These are phyloP conservation scores for Agonopterix subpropinquella DNA, from an alignment of 2,888 invertebrate genomes.

Conservation along the genomic window DNA sequence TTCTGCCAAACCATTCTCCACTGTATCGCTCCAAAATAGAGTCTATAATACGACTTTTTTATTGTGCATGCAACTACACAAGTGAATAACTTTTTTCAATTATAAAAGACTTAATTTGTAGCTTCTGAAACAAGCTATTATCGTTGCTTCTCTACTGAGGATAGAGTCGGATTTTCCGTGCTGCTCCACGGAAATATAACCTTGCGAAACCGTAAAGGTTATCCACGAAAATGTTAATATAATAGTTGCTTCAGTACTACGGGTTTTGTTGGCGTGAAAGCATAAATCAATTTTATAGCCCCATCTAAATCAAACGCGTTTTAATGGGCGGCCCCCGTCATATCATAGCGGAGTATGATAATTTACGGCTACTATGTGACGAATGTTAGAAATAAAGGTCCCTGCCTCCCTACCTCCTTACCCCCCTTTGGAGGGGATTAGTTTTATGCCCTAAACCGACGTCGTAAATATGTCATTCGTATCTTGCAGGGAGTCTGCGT, in stretches of 20 bases:
- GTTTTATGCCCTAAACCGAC: slow-evolving; percentile 68
- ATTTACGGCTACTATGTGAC: slow-evolving; percentile 77
- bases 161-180: slow-evolving; percentile 24
- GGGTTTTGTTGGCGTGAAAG: slow-evolving; percentile 75
- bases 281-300: slow-evolving; percentile 78
- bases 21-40: slow-evolving; percentile 28
- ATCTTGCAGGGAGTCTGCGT: slow-evolving; percentile 56
- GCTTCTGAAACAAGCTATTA: neutral
- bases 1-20: slow-evolving; percentile 24
- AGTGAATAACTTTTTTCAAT: slow-evolving; percentile 68
- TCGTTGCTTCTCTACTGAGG: neutral
- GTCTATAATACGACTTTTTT: slow-evolving; percentile 30
- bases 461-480: slow-evolving; percentile 72
- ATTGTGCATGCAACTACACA: slow-evolving; percentile 58
- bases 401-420: slow-evolving; percentile 33
- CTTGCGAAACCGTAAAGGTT: slow-evolving; percentile 58
- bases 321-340: slow-evolving; percentile 77
- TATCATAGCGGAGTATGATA: slow-evolving; percentile 76
- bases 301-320: slow-evolving; percentile 78
- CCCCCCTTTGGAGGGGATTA: slow-evolving; percentile 51
- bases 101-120: slow-evolving; percentile 62
- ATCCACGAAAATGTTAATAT: slow-evolving; percentile 77
- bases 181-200: slow-evolving; percentile 35
- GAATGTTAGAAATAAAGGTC: slow-evolving; percentile 76
- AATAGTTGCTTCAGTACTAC: slow-evolving; percentile 75